Evolutionary conservation across 2,888 invertebrate species (phyloP), one percentile per base, ranked within the genome.

Genomic region (Lasioglossum marginatum): DNA sequence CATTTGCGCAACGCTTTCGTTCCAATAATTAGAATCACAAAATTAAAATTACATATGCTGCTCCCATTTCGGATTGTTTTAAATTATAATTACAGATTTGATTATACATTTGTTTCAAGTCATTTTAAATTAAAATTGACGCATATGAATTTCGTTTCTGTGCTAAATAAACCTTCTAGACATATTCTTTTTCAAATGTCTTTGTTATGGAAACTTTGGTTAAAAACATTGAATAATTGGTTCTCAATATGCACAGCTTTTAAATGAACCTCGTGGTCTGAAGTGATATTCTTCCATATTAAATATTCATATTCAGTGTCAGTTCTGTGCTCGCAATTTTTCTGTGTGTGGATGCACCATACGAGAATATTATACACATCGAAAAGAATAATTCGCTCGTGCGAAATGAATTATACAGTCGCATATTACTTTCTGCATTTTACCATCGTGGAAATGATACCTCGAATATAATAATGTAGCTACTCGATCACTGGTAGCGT

Each of bases 291-390:
- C 23, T 37, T n/a, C 14, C 4, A 70, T 12, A 12, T 70, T 70
- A 37, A 70, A 70, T 70, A 40, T 70, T 70, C 12, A 10, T 23
- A 23, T n/a, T 34, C 40, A 40, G 14, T n/a, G n/a, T n/a, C 10
- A n/a, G 5, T 27, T 71, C 27, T 57, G 37, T 78, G 63, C 34
- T 60, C 63, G 78, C 85, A 84, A 74, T 70, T 78, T 63, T 48
- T 27, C 23, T 40, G 45, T 48, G 45, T 48, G 6, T 19, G 77
- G 31, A 76, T 12, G n/a, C 76, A 40, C 19, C 23, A 4, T 19
- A 4, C 19, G 12, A 19, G 43, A 5, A 43, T 76, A 31, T 70
- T 60, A 45, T 45, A 52, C 43, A 34, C 68, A 40, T 74, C 68
- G 27, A 78, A 68, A 74, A 74, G 85, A 66, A 84, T 70, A 57